Base-by-base conservation (phyloP, 2,888 invertebrate species). In the Epinotia demarniana region DNA sequence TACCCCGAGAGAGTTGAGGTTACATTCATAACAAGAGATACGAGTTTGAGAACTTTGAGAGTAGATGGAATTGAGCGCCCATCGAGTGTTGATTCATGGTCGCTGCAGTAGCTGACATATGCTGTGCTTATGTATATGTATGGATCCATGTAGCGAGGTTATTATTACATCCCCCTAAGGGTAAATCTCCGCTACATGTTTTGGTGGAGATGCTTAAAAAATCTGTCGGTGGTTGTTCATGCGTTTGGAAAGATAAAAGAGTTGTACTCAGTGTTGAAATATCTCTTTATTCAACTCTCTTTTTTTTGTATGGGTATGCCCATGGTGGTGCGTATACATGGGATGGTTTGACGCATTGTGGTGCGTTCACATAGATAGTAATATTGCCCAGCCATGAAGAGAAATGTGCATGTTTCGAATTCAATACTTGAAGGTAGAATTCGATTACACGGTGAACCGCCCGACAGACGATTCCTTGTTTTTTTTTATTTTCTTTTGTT, bases 71-170 rank as follows among this genome's bases (percentile, higher is more conserved):
- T 58, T 58, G 58, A 12, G 13, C 58, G 58, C 23, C 58, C 23
- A 58, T 58, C 58, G 12, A 58, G 58, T 58, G 58, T 58, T 58
- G 58, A 58, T 58, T 58, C 58, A 58, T 58, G 58, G 58, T 58
- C 58, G 58, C 3, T 58, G 58, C 23, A 58, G 23, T 58, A 58
- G 23, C 58, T 58, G 19, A 11, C 11, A 6, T 58, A 23, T 58
- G 9, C 19, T 58, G 23, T 58, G 46, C 13, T 11, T 23, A n/a
- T 19, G 11, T 23, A 23, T 58, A 23, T 58, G 23, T 57, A 23
- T 58, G 12, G 58, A 58, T 12, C 58, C 58, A 58, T 58, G 58
- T 58, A 58, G 58, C 58, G 19, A 58, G 19, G 9, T 58, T 11
- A 58, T 58, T 3, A 58, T 58, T 58, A 58, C 58, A 58, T 58